Conservation (phyloP, 2,888 invertebrate genomes). For the Allygus modestus region DNA sequence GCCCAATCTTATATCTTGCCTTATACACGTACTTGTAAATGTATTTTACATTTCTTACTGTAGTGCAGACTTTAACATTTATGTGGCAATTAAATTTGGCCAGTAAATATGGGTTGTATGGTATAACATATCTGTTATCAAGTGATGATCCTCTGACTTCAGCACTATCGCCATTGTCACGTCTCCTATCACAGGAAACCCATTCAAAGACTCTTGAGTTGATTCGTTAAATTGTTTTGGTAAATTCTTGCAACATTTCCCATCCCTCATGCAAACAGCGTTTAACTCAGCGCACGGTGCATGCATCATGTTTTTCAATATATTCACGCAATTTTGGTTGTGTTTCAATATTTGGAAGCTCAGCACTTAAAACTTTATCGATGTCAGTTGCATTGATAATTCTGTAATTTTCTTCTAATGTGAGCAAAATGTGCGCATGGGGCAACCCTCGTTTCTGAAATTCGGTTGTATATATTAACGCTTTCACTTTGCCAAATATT, state of each 20-base stretch:
- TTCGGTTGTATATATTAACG: slow-evolving; percentile 39
- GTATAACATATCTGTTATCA: slow-evolving; percentile 29
- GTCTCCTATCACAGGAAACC: slow-evolving; percentile 11
- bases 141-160: slow-evolving; percentile 2
- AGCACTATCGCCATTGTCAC: background rate
- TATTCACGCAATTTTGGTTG: slow-evolving; percentile 38
- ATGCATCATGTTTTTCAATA: slow-evolving; percentile 44
- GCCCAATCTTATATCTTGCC: background rate
- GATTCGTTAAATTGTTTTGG: slow-evolving; percentile 41
- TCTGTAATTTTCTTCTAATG: background rate
- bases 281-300: slow-evolving; percentile 18
- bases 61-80: slow-evolving; percentile 28
- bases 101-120: background rate
- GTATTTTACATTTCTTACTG: background rate
- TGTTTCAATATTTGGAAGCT: slow-evolving; percentile 18
- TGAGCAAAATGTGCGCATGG: slow-evolving; percentile 30
- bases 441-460: slow-evolving; percentile 4
- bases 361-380: slow-evolving; percentile 24
- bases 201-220: background rate
- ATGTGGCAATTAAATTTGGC: slow-evolving; percentile 18
- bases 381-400: background rate
- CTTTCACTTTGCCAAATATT: slow-evolving; percentile 32
- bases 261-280: slow-evolving; percentile 41
- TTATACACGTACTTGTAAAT: background rate
- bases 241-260: slow-evolving; percentile 15